Evolutionary conservation across 2,888 invertebrate genomes (phyloP), one percentile per base, ranked within the genome.

Genomic region (Thumatha senex): DNA sequence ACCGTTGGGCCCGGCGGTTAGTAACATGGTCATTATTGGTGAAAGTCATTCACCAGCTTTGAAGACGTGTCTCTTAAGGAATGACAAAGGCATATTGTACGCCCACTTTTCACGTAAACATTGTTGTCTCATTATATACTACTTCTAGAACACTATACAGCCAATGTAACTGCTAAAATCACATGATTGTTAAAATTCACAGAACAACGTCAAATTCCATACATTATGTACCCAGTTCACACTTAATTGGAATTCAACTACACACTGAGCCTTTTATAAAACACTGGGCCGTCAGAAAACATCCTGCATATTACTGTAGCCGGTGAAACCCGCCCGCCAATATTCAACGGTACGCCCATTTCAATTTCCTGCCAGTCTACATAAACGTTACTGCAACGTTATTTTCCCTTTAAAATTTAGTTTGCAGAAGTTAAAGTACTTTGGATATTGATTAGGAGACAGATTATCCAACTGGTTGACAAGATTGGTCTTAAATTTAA

Each of bases 351-450:
- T 67, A 80, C 89, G 87, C 88, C 89, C 86, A 88, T 85, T 88
- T 77, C 84, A 86, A 89, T 89, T 88, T 89, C 89, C 89, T 85
- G 84, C 56, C 78, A 72, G 81, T 78, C 82, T 80, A 82, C 81
- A 78, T 74, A 74, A 72, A 70, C 71, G 61, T 67, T 65, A 60
- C 66, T 65, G 62, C 66, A 72, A 69, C 69, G 67, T 61, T 70
- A 66, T 67, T 59, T 69, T 58, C 56, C 58, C 54, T 56, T 52
- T 60, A 45, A 63, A 66, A 58, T 68, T 60, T 61, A 66, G 62
- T 74, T 62, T 65, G 56, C 51, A 2, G 30, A 48, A 35, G 51
- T 60, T 58, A 62, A 60, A 64, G 51, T 52, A 34, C 58, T 56
- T 59, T 51, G 38, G 18, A 4, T 24, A 24, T 24, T 24, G 18